phyloP scores from a whole-genome alignment of 1,140 invertebrate genomes.

The Papilio dardanus region DNA sequence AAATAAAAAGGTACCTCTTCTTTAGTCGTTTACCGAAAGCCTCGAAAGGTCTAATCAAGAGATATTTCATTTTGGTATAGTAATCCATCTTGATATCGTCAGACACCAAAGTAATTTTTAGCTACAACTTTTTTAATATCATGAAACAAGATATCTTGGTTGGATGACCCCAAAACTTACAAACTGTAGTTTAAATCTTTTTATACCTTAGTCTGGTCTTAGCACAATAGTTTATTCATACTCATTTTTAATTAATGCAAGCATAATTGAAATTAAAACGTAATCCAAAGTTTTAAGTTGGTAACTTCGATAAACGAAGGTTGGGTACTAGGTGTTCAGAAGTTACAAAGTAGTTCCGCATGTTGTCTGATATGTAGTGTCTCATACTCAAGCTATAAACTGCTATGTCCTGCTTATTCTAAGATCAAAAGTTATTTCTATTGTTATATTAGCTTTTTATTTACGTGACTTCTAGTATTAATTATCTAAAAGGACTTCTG shows the following conservation, averaged over 20 bases:
- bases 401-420: no score
- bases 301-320: background rate
- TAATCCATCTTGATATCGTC: constrained; percentile 55
- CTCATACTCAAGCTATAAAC: background rate
- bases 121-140: constrained; percentile 44
- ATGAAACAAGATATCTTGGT: background rate
- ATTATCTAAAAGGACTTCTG: background rate
- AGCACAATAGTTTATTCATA: background rate
- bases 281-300: no score
- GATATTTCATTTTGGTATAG: constrained; percentile 47
- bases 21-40: constrained; percentile 43
- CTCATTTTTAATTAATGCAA: background rate
- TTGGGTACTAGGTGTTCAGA: background rate
- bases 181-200: background rate
- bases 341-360: background rate
- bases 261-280: no score
- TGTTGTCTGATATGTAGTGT: background rate
- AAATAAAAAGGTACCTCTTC: background rate
- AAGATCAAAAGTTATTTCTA: no score
- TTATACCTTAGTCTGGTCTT: background rate
- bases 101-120: constrained; percentile 52
- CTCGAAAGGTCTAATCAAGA: constrained; percentile 38
- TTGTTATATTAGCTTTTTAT: no score
- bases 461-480: no score
- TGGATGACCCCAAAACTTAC: background rate